These are phyloP conservation scores for Delia radicum DNA, from an alignment of 1,140 invertebrate species.

Conservation along the genomic window DNA sequence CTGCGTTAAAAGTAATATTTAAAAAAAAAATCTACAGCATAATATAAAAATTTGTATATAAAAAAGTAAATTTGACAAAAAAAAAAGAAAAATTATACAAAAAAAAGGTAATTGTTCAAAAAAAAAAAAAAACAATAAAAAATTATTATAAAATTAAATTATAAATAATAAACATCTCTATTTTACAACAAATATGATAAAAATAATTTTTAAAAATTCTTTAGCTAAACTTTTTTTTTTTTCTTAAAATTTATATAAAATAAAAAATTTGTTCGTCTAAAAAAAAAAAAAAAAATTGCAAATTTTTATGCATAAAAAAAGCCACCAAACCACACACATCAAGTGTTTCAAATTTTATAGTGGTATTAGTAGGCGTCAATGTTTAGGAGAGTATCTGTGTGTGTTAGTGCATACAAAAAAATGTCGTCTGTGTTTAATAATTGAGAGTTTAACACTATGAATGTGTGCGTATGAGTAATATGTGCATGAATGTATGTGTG, in stretches of 20 bases:
- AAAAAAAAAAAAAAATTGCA: not conserved
- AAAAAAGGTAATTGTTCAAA: not conserved
- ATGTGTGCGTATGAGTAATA: not conserved
- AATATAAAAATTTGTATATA: slow-evolving; percentile 3
- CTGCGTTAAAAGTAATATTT: not conserved
- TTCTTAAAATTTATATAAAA: not conserved
- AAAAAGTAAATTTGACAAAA: not conserved
- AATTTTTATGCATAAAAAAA: slow-evolving; percentile 24
- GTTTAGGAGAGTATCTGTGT: not conserved
- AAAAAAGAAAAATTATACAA: not conserved
- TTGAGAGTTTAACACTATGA: not conserved
- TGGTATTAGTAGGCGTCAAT: slow-evolving; percentile 16
- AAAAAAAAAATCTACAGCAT: not conserved
- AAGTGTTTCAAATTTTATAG: slow-evolving; percentile 8
- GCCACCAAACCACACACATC: slow-evolving; percentile 9
- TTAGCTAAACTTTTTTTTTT: not conserved
- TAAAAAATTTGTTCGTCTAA: not conserved
- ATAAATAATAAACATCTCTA: too few relatives aligned
- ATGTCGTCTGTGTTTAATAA: not conserved
- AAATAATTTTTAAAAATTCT: too few relatives aligned
- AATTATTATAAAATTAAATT: too few relatives aligned
- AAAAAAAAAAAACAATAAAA: too few relatives aligned
- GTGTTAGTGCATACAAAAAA: not conserved
- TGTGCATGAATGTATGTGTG: not conserved
- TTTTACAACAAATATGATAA: too few relatives aligned